Conservation (phyloP, 1,140 invertebrate genomes). For the Drosophila novamexicana region DNA sequence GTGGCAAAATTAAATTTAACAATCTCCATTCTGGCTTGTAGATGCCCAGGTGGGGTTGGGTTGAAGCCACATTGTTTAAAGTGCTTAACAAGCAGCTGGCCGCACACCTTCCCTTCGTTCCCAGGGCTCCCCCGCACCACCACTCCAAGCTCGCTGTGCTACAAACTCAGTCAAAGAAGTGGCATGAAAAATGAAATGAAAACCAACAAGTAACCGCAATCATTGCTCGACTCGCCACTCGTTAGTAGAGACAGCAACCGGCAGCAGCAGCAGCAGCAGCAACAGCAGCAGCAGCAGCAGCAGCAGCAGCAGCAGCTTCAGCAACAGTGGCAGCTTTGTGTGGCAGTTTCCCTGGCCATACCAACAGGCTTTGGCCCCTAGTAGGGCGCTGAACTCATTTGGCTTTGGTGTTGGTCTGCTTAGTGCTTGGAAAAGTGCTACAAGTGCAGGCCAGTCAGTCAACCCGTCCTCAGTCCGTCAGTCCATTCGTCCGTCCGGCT, state of each 20-base stretch:
- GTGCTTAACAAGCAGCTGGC: conserved; percentile 70
- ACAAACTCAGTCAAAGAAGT: conserved; percentile 47
- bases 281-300: conserved; percentile 4
- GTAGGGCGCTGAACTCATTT: conserved; percentile 71
- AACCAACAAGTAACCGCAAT: conserved; percentile 78
- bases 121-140: too few species aligned
- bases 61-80: conserved; percentile 70
- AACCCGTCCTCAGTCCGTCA: conserved; percentile 37
- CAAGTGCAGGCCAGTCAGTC: conserved; percentile 56
- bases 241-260: conserved; percentile 50
- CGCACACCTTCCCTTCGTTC: conserved; percentile 5
- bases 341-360: not conserved
- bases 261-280: not conserved
- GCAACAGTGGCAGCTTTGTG: conserved; percentile 5
- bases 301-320: not conserved
- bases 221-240: conserved; percentile 77
- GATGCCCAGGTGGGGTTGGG: too few species aligned
- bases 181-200: conserved; percentile 79
- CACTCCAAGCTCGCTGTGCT: not conserved
- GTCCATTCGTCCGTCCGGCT: conserved; percentile 34
- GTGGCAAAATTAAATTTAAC: conserved; percentile 82
- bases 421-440: conserved; percentile 62
- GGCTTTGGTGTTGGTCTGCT: conserved; percentile 68
- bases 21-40: conserved; percentile 39
- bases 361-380: not conserved